Conservation (phyloP, 2,888 invertebrate genomes). For the Lasioglossum malachurum region DNA sequence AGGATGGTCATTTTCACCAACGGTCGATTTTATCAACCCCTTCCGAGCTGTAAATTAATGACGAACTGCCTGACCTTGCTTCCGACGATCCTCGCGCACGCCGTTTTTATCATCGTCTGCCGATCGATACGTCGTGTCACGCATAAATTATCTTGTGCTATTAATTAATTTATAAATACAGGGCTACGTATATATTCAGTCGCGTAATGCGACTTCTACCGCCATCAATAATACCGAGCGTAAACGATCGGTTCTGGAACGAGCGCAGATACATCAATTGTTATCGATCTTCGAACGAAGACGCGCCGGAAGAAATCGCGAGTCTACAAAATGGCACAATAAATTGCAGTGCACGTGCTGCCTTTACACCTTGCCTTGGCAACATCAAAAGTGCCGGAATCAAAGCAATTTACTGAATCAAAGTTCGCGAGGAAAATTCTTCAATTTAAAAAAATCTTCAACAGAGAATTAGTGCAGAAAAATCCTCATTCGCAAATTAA, state of each 20-base stretch:
- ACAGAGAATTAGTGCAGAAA: too few relatives aligned
- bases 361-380: neutral
- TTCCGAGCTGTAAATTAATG: constrained; percentile 54
- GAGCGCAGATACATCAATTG: constrained; percentile 18
- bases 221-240: constrained; percentile 25
- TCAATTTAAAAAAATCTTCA: too few relatives aligned
- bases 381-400: neutral
- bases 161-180: constrained; percentile 51
- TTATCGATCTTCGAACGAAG: neutral
- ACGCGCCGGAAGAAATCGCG: neutral
- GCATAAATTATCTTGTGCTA: constrained; percentile 54
- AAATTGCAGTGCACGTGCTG: neutral
- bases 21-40: constrained; percentile 65
- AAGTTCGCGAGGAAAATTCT: too few relatives aligned
- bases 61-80: constrained; percentile 56
- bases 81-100: constrained; percentile 44
- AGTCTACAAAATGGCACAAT: neutral
- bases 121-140: constrained; percentile 55
- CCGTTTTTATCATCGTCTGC: constrained; percentile 63
- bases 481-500: too few relatives aligned
- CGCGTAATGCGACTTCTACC: constrained; percentile 19
- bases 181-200: neutral
- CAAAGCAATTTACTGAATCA: too few relatives aligned
- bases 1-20: constrained; percentile 62
- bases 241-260: neutral